Base-by-base conservation (phyloP, 2,113 vertebrate genomes). In the Electrona antarctica region DNA sequence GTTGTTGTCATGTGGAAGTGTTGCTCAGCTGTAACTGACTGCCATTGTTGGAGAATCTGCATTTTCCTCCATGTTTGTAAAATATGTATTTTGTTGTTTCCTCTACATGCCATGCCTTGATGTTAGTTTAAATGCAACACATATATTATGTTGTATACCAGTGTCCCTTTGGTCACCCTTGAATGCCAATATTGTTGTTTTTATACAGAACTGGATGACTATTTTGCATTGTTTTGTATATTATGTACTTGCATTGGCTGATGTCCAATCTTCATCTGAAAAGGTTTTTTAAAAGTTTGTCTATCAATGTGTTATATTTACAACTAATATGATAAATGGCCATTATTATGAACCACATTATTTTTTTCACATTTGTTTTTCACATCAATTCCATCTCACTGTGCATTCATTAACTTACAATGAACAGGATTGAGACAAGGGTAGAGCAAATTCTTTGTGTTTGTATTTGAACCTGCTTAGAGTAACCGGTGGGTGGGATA, bases 201-300 rank as follows among this genome's bases (percentile, higher is more conserved):
- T 60, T 14, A 49, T 59, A 15, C 15, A 52, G 50, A 84, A 82
- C 79, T 84, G 86, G 80, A 88, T 64, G 60, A 71, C 65, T 46
- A 33, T 57, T 59, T 81, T 48, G n/a, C 15, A 41, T 76, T 13
- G 6, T 81, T 87, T 80, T 87, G 82, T 91, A 90, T 81, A 85
- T 90, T 79, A 74, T 87, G 77, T 76, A 72, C 73, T 81, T 71
- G 47, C 15, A 61, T 57, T 72, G 75, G 72, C 33, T 77, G 69
- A 33, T 81, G 61, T 81, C 66, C 50, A 41, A 10, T 66, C 54
- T 29, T 48, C 49, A 60, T 69, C 15, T 81, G 49, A 29, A 41
- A 77, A 59, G 75, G 57, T 60, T 84, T 65, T 68, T 67, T 48
- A 67, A 60, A 73, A 71, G 56, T 86, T 46, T 85, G 78, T 85